A percentile compares a stretch with the other conserved stretches of the same genome.
phyloP scores from a whole-genome alignment of 1,140 invertebrate genomes.

The Eriocheir sinensis region DNA sequence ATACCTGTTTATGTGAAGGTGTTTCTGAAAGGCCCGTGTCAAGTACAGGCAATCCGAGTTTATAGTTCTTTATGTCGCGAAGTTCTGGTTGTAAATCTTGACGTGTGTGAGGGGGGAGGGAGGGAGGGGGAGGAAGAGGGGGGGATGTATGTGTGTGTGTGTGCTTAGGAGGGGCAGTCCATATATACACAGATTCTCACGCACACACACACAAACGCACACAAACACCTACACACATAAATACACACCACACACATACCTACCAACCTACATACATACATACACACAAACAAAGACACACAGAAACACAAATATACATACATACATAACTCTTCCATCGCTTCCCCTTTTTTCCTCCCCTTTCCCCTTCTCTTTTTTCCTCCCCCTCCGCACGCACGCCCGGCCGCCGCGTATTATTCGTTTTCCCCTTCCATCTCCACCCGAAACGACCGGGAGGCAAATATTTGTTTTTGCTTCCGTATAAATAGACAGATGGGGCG shows the following conservation, averaged over 20 bases:
- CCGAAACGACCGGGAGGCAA: not conserved
- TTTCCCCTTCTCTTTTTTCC: no score
- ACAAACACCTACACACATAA: not conserved
- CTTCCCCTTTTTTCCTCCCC: not conserved
- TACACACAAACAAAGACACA: not conserved
- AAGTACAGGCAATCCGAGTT: not conserved
- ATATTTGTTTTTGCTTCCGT: slow-evolving; percentile 7
- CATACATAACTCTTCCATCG: not conserved
- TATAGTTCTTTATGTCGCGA: not conserved
- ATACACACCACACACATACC: not conserved
- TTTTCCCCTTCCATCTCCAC: not conserved
- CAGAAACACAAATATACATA: not conserved
- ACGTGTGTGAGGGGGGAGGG: no score
- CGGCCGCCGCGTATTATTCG: no score
- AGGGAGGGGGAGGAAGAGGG: no score
- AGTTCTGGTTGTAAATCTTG: no score
- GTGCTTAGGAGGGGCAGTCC: not conserved
- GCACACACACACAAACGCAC: not conserved
- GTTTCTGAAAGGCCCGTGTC: not conserved
- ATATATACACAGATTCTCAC: not conserved
- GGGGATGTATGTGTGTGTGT: slow-evolving; percentile 18
- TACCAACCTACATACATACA: not conserved
- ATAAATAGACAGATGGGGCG: not conserved
- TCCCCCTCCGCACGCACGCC: no score
- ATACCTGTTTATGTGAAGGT: no score